Percentiles rank a stretch among this genome's conserved stretches.
Conservation (phyloP, 1,140 invertebrate species). For the Cephus cinctus region DNA sequence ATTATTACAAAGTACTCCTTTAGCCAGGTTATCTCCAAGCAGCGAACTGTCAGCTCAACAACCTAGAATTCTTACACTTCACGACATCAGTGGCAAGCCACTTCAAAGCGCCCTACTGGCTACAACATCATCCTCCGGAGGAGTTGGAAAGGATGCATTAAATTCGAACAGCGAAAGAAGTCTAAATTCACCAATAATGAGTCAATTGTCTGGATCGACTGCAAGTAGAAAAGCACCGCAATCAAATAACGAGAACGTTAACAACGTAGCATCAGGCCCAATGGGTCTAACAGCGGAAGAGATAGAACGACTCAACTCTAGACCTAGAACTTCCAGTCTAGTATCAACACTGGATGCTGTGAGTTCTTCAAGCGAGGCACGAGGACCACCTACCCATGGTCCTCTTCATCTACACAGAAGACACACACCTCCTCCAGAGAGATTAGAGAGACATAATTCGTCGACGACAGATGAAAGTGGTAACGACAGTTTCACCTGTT, state of each 20-base stretch:
- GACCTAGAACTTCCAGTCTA: constrained; percentile 82
- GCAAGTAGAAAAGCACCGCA: constrained; percentile 66
- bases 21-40: constrained; percentile 86
- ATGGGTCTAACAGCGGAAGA: constrained; percentile 90
- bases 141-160: constrained; percentile 77
- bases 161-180: constrained; percentile 88
- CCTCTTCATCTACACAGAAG: constrained; percentile 62
- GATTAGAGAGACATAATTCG: constrained; percentile 67
- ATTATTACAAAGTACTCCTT: constrained; percentile 80
- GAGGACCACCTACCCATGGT: constrained; percentile 59
- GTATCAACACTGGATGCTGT: constrained; percentile 91
- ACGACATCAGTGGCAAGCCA: constrained; percentile 91
- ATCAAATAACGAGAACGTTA: constrained; percentile 52
- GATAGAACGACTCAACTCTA: constrained; percentile 84
- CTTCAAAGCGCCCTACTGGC: constrained; percentile 84
- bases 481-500: constrained; percentile 97
- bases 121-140: constrained; percentile 82
- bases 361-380: constrained; percentile 86
- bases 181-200: constrained; percentile 88
- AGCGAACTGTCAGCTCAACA: constrained; percentile 89
- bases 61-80: constrained; percentile 85
- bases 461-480: constrained; percentile 93
- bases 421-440: constrained; percentile 68
- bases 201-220: constrained; percentile 79
- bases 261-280: constrained; percentile 61